phyloP scores from a whole-genome alignment of 2,797 vertebrate genomes.

The Orestias chungarensis region DNA sequence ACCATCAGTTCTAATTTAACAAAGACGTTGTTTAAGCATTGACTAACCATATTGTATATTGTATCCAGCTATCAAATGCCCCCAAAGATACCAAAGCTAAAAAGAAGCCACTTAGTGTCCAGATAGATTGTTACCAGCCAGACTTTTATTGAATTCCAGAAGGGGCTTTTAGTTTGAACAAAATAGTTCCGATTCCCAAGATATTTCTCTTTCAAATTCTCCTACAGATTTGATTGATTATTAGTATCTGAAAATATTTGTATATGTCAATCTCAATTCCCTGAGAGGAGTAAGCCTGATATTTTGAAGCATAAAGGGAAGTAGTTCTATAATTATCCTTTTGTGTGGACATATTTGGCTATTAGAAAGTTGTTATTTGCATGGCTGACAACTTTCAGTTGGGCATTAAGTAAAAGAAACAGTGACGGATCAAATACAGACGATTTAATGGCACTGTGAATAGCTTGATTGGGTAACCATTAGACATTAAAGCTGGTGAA shows the following conservation, averaged over 20 bases:
- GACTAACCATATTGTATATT: not conserved
- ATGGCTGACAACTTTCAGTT: not conserved
- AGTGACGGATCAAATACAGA: not conserved
- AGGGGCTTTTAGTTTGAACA: not conserved
- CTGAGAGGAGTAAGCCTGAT: not conserved
- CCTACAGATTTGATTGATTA: not conserved
- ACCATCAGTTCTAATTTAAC: conserved; percentile 3
- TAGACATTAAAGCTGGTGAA: no score
- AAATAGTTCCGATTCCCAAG: conserved; percentile 14
- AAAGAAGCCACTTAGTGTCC: not conserved
- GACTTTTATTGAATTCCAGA: not conserved
- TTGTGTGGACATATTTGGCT: no score
- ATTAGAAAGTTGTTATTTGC: no score
- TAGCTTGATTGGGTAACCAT: no score
- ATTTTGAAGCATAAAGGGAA: no score
- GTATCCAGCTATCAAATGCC: not conserved
- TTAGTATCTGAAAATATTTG: not conserved
- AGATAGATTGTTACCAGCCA: not conserved
- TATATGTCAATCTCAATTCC: not conserved
- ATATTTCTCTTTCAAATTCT: conserved; percentile 8
- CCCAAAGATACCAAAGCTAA: not conserved
- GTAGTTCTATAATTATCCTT: no score
- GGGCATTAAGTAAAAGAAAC: not conserved
- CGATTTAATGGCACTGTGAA: not conserved
- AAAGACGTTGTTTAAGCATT: not conserved